Evolutionary conservation across 2,888 invertebrate genomes (phyloP).

Genomic region (Ephialtes manifestator): DNA sequence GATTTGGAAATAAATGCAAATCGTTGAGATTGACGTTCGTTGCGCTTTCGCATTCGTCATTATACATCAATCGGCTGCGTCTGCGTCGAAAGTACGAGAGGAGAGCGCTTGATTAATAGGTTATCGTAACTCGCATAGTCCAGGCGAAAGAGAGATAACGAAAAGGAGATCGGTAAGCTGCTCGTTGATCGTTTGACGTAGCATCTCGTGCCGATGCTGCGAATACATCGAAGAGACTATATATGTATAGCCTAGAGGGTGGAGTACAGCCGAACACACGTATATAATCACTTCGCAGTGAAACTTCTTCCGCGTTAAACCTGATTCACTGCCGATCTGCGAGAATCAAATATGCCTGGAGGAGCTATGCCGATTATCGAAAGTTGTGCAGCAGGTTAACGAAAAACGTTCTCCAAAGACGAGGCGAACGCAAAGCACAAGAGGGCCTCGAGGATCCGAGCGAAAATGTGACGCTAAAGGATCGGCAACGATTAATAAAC

Average conservation of each 20-base stretch:
- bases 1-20: constrained; percentile 68
- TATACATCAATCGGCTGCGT: constrained; percentile 34
- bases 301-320: constrained; percentile 67
- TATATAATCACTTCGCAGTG: constrained; percentile 56
- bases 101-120: constrained; percentile 39
- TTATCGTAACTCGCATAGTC: constrained; percentile 4
- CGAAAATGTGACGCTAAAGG: constrained; percentile 51
- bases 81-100: constrained; percentile 27
- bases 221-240: constrained; percentile 3
- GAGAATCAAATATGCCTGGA: constrained; percentile 59
- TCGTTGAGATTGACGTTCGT: constrained; percentile 39
- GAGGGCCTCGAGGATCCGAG: constrained; percentile 16
- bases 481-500: constrained; percentile 50
- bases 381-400: constrained; percentile 51
- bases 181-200: constrained; percentile 46
- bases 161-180: constrained; percentile 15
- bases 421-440: background rate
- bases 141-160: constrained; percentile 2
- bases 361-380: constrained; percentile 62
- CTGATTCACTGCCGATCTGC: constrained; percentile 52
- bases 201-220: constrained; percentile 41
- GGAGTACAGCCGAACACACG: constrained; percentile 36
- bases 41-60: constrained; percentile 62
- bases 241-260: constrained; percentile 59
- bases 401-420: background rate